Evolutionary conservation across 23 tunicate genomes (phyloP), one percentile per base, ranked within the genome.

Genomic region (Halocynthia aurantium): DNA sequence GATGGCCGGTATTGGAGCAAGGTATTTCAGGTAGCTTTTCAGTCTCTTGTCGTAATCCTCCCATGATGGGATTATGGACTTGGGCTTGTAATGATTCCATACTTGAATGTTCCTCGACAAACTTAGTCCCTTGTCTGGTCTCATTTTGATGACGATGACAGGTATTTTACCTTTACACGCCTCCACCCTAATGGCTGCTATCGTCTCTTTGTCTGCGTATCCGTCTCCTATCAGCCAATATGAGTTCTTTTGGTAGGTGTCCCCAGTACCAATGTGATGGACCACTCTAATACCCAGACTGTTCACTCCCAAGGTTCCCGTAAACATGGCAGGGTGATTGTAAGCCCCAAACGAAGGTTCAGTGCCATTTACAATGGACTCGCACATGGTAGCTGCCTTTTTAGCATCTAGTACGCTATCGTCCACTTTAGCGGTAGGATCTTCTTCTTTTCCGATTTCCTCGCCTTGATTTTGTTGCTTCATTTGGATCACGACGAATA

Each of bases 151-250:
- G 51, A 92, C 98, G 9, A 86, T 72, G 5, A 86, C 82, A 8
- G 93, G 98, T 9, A 86, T 77, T 53, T 86, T 82, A 6, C 82
- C 84, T 55, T 70, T 67, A 65, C 98, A 86, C 7, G 92, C 98
- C 6, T 83, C 72, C 15, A 73, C 49, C n/a, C 75, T 61, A 22
- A 92, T 78, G 6, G 51, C 80, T 0, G 80, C 15, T 22, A 92
- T 15, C 10, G 98, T 71, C 50, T 57, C 69, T 11, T 62, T 22
- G 70, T 92, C 98, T 21, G 67, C 77, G 10, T 15, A 67, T 6
- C n/a, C 9, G 63, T 92, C 83, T 22, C 98, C 98, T 5, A 82
- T 82, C 55, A 92, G 52, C 98, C 98, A 92, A 58, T 85, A 78
- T 21, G 98, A 76, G 70, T 86, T 85, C 52, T 86, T 74, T 50